phyloP scores from a whole-genome alignment of 1,140 invertebrate species.

The Calephelis virginiensis region DNA sequence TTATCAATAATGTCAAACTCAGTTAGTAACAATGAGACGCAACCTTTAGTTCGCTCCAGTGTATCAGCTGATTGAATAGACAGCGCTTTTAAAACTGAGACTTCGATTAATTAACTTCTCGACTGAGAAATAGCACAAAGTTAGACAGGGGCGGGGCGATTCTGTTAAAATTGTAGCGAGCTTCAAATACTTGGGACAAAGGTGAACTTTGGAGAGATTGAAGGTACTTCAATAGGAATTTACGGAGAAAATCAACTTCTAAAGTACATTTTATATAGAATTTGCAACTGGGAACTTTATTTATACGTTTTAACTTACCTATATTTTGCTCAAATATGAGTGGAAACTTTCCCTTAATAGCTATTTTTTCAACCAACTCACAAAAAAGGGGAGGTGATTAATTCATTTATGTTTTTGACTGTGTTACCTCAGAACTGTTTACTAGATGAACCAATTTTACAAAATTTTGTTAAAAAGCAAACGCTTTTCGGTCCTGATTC shows the following conservation, averaged over 20 bases:
- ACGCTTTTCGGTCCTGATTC: too few relatives aligned
- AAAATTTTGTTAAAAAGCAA: too few relatives aligned
- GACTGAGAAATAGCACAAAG: slow-evolving; percentile 33
- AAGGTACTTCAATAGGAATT: not conserved
- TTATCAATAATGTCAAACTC: not conserved
- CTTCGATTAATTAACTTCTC: slow-evolving; percentile 44
- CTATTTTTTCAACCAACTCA: too few relatives aligned
- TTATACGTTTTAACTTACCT: not conserved
- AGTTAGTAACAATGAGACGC: not conserved
- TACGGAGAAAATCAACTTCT: slow-evolving; percentile 6
- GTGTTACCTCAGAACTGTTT: too few relatives aligned
- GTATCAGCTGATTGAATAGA: slow-evolving; percentile 22
- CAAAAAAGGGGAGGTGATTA: too few relatives aligned
- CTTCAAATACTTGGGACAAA: slow-evolving; percentile 17
- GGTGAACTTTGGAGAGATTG: slow-evolving; percentile 20
- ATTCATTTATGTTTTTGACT: too few relatives aligned
- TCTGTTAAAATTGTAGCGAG: slow-evolving; percentile 22
- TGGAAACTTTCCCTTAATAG: too few relatives aligned
- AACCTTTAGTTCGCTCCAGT: slow-evolving; percentile 5
- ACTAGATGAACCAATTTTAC: too few relatives aligned
- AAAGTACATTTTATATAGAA: slow-evolving; percentile 18
- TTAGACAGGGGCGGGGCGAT: slow-evolving; percentile 18
- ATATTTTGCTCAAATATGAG: too few relatives aligned
- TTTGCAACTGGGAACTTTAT: not conserved
- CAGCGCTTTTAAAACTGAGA: slow-evolving; percentile 18